Evolutionary conservation across 2,113 vertebrate species (phyloP).

Genomic region (Tychaedon coryphoeus): DNA sequence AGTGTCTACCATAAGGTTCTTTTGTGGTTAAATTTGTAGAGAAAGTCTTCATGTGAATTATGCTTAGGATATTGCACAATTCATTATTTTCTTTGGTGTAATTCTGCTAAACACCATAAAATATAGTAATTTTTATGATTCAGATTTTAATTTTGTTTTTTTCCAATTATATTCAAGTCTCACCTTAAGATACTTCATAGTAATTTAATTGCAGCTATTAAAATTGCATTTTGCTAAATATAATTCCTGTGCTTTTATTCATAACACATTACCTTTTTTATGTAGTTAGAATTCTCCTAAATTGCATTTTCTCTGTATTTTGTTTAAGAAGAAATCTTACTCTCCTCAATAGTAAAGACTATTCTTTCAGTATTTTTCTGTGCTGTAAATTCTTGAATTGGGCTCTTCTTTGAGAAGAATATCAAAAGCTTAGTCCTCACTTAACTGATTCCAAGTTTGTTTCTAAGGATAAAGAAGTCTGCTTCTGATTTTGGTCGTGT

Average conservation of each 20-base stretch:
- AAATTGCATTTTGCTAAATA: not conserved
- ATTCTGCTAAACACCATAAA: not conserved
- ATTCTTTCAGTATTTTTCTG: not conserved
- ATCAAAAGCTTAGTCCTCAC: not conserved
- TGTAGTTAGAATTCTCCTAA: not conserved
- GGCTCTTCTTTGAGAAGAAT: not conserved
- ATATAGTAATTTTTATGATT: not conserved
- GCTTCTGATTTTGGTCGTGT: not conserved
- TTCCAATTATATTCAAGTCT: not conserved
- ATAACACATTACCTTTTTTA: not conserved
- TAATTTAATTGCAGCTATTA: constrained; percentile 9
- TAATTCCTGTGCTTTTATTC: not conserved
- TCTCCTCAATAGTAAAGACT: not conserved
- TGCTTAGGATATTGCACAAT: not conserved
- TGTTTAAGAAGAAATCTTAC: not conserved
- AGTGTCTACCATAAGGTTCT: not conserved
- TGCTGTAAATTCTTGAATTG: not conserved
- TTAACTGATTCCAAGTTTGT: not conserved
- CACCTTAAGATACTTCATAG: not conserved
- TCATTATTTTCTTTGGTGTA: not conserved
- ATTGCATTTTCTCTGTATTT: not conserved
- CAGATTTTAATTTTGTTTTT: not conserved
- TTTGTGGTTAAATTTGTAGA: not conserved
- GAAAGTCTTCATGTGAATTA: not conserved
- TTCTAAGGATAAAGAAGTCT: not conserved